A percentile compares a stretch with the other conserved stretches of the same genome.
Conservation (phyloP, 2,113 vertebrate genomes). For the Bubo bubo region DNA sequence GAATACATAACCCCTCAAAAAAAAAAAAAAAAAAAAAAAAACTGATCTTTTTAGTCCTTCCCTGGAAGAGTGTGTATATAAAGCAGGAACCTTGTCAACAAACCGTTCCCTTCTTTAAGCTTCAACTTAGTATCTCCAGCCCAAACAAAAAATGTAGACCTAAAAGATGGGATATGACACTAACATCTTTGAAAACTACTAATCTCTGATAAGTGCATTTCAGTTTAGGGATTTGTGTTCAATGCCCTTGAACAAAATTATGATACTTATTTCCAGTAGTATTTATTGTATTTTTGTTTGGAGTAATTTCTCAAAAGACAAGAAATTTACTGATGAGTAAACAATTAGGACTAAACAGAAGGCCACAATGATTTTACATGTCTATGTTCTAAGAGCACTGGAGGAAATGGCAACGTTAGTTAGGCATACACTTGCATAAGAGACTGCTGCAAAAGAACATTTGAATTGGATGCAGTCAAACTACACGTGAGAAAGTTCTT, state of each 20-base stretch:
- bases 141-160: not conserved
- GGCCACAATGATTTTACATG: not conserved
- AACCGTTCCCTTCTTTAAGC: not conserved
- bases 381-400: not conserved
- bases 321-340: not conserved
- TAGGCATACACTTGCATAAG: not conserved
- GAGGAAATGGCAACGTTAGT: not conserved
- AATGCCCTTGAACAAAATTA: not conserved
- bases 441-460: not conserved
- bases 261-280: not conserved
- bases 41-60: not conserved
- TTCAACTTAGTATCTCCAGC: not conserved
- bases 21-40: not conserved
- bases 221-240: not conserved
- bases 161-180: not conserved
- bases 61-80: not conserved
- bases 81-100: not conserved
- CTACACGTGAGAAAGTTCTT: not conserved
- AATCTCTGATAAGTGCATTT: not conserved
- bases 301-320: not conserved
- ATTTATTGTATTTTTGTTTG: not conserved
- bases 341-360: not conserved
- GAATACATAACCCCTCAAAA: not conserved
- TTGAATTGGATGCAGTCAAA: not conserved
- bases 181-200: not conserved